Percentiles rank a stretch among this genome's conserved stretches.
Evolutionary conservation across 2,888 invertebrate species (phyloP).

Genomic region (Scaptomyza caliginosa): DNA sequence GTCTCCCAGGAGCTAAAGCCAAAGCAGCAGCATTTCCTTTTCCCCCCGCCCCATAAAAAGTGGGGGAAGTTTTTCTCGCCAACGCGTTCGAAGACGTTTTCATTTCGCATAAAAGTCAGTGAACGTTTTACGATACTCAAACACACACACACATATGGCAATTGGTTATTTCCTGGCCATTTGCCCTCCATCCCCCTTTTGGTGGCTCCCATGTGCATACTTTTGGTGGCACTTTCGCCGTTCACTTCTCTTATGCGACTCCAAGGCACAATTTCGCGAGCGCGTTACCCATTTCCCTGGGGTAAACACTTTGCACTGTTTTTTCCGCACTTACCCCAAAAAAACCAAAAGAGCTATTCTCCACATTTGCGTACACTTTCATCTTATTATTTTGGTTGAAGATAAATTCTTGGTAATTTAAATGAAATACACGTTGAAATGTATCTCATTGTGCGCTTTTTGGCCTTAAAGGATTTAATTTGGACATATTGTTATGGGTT

Average conservation of each 20-base stretch:
- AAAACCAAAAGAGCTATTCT: slow-evolving; percentile 7
- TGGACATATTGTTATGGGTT: slow-evolving; percentile 68
- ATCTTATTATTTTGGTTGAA: slow-evolving; percentile 8
- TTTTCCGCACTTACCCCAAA: not conserved
- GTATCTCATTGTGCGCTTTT: slow-evolving; percentile 21
- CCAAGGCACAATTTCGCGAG: slow-evolving; percentile 83
- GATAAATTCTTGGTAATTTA: slow-evolving; percentile 71
- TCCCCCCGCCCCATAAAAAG: too few relatives aligned
- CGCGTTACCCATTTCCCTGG: slow-evolving; percentile 65
- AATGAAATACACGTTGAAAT: slow-evolving; percentile 70
- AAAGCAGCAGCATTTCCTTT: too few relatives aligned
- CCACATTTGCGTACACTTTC: slow-evolving; percentile 44
- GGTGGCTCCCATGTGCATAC: slow-evolving; percentile 75
- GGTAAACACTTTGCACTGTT: slow-evolving; percentile 49
- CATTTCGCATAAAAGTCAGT: slow-evolving; percentile 60
- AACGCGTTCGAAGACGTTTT: slow-evolving; percentile 58
- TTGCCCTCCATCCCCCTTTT: slow-evolving; percentile 39
- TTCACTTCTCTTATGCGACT: slow-evolving; percentile 84
- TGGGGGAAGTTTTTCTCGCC: slow-evolving; percentile 15
- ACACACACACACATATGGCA: slow-evolving; percentile 57
- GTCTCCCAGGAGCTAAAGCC: slow-evolving; percentile 27
- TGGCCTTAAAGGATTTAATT: slow-evolving; percentile 73
- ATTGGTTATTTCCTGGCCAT: slow-evolving; percentile 60
- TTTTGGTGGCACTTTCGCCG: slow-evolving; percentile 77
- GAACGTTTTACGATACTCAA: slow-evolving; percentile 62